Evolutionary conservation across 2,113 vertebrate species (phyloP).

Genomic region (Neolamprologus longior): DNA sequence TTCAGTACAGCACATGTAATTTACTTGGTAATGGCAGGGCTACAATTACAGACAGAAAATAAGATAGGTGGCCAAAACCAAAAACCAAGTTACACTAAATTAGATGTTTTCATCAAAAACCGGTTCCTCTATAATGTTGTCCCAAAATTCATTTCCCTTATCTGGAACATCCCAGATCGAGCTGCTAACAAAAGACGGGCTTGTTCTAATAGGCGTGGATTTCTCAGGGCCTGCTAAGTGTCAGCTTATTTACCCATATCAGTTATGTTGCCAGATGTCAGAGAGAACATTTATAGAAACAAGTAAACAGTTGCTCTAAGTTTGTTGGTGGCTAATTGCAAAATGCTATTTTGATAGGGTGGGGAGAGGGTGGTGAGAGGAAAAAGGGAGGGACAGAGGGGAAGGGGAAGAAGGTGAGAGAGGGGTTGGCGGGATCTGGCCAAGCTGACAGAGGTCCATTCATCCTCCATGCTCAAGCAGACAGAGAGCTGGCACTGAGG

Average conservation of each 20-base stretch:
- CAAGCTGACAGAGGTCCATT: slow-evolving; percentile 67
- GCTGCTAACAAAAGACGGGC: slow-evolving; percentile 6
- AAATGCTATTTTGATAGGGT: neutral
- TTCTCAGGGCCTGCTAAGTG: neutral
- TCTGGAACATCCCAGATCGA: neutral
- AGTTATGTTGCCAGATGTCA: slow-evolving; percentile 10
- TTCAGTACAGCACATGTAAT: neutral
- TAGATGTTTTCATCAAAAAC: neutral
- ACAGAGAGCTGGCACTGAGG: slow-evolving; percentile 61
- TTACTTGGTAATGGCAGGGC: neutral
- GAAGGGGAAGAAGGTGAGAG: neutral
- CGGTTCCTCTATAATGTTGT: neutral
- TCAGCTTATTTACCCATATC: slow-evolving; percentile 17
- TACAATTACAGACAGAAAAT: neutral
- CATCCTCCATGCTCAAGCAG: slow-evolving; percentile 66
- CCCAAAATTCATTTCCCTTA: neutral
- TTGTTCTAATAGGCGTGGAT: slow-evolving; percentile 23
- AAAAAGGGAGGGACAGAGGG: neutral
- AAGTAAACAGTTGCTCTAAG: slow-evolving; percentile 30
- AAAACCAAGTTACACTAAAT: neutral
- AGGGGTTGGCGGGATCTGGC: slow-evolving; percentile 32
- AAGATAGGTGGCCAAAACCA: neutral
- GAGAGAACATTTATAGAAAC: slow-evolving; percentile 27
- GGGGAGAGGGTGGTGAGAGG: neutral
- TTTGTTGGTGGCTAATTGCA: slow-evolving; percentile 19